phyloP scores from a whole-genome alignment of 2,797 vertebrate genomes.

The Glossophaga mutica region DNA sequence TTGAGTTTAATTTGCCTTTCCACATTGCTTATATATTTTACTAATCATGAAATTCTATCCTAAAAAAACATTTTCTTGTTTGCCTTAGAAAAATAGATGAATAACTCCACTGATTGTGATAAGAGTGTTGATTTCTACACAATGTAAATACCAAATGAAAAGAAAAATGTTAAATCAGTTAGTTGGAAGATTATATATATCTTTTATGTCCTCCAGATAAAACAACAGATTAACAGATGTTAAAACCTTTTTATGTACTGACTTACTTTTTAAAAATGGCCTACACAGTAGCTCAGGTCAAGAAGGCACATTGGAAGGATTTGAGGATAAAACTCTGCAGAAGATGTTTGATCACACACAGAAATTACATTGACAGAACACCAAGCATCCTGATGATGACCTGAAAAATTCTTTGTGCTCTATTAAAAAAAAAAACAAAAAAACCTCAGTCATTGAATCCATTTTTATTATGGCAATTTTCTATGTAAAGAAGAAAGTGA shows the following conservation, averaged over 20 bases:
- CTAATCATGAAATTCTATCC: not conserved
- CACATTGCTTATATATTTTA: not conserved
- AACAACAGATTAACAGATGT: not conserved
- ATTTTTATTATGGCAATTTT: not conserved
- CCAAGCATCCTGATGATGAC: not conserved
- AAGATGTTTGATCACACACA: not conserved
- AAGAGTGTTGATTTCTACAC: not conserved
- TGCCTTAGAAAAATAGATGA: not conserved
- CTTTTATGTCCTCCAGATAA: conserved; percentile 10
- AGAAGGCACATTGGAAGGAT: not conserved
- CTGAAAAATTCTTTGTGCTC: not conserved
- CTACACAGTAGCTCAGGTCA: not conserved
- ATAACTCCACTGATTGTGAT: not conserved
- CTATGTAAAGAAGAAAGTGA: not conserved
- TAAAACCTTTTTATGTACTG: not conserved
- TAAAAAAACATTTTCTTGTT: conserved; percentile 4
- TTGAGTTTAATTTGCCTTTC: not conserved
- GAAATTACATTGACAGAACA: not conserved
- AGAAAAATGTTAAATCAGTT: not conserved
- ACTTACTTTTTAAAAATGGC: conserved; percentile 9
- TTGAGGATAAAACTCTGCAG: not conserved
- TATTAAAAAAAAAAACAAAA: not conserved
- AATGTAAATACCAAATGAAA: conserved; percentile 11
- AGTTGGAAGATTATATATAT: not conserved
- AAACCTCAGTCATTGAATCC: not conserved